Percentiles rank a stretch among this genome's conserved stretches.
These are phyloP conservation scores for Sminthurinus aureus DNA, from an alignment of 2,888 invertebrate species.

Conservation along the genomic window DNA sequence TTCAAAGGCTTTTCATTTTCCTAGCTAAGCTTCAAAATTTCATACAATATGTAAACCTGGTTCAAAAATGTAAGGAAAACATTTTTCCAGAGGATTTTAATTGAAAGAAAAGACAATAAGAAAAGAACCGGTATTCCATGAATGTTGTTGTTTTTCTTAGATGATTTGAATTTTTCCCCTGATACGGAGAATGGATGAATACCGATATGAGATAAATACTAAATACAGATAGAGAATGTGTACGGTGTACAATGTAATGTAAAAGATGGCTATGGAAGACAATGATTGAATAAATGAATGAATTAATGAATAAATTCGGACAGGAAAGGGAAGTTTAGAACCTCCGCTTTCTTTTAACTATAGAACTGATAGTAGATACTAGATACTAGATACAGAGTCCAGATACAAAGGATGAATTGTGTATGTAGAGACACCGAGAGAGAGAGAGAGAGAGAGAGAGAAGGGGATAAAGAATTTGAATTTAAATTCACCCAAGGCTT, in stretches of 20 bases:
- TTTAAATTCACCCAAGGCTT: background rate
- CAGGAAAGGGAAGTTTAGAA: conserved; percentile 19
- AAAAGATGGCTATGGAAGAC: background rate
- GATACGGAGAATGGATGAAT: background rate
- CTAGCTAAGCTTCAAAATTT: too few species aligned
- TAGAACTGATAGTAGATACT: background rate
- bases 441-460: background rate
- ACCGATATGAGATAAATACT: background rate
- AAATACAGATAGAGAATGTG: too few species aligned
- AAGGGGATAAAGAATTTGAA: background rate
- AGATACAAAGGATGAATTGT: too few species aligned
- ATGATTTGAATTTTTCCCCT: background rate
- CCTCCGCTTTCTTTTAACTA: background rate
- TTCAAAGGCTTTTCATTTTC: too few species aligned
- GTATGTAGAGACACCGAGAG: background rate
- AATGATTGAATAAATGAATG: conserved; percentile 10
- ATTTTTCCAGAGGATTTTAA: too few species aligned
- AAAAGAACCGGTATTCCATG: too few species aligned
- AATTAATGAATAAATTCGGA: conserved; percentile 23
- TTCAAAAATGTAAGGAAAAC: too few species aligned
- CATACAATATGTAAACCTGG: too few species aligned
- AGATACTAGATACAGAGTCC: too few species aligned
- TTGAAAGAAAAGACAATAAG: too few species aligned
- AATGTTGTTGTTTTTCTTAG: background rate
- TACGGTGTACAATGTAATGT: too few species aligned